phyloP scores from a whole-genome alignment of 2,888 invertebrate genomes.

The Cerastis rubricosa region DNA sequence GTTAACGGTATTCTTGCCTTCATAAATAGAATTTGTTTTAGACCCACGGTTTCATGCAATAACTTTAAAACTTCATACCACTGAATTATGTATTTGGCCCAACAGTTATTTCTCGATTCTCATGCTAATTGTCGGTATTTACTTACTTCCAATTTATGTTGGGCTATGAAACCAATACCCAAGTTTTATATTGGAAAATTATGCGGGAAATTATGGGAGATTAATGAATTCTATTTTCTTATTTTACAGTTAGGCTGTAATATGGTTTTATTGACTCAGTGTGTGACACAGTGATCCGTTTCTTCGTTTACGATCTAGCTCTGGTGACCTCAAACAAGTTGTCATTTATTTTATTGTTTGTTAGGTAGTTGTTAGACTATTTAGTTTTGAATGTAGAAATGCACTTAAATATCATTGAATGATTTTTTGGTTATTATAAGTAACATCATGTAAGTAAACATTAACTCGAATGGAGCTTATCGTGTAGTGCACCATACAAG shows the following conservation, averaged over 20 bases:
- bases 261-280: constrained; percentile 53
- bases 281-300: constrained; percentile 62
- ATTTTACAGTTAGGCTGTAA: constrained; percentile 60
- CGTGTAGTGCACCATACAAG: background rate
- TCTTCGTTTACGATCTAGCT: constrained; percentile 47
- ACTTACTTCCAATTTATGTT: constrained; percentile 63
- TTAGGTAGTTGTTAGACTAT: background rate
- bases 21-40: constrained; percentile 53
- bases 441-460: background rate
- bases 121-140: constrained; percentile 77
- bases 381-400: constrained; percentile 5
- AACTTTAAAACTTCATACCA: constrained; percentile 68
- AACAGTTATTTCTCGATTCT: constrained; percentile 78
- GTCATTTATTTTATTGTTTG: constrained; percentile 36
- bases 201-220: constrained; percentile 58
- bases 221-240: constrained; percentile 55
- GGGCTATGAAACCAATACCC: constrained; percentile 66
- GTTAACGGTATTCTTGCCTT: constrained; percentile 53
- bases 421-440: background rate
- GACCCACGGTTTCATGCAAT: constrained; percentile 59
- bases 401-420: background rate
- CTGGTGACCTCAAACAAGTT: constrained; percentile 48
- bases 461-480: background rate
- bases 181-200: constrained; percentile 67
- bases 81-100: constrained; percentile 80